Evolutionary conservation across 2,888 invertebrate species (phyloP).

Genomic region (Zele albiditarsus): DNA sequence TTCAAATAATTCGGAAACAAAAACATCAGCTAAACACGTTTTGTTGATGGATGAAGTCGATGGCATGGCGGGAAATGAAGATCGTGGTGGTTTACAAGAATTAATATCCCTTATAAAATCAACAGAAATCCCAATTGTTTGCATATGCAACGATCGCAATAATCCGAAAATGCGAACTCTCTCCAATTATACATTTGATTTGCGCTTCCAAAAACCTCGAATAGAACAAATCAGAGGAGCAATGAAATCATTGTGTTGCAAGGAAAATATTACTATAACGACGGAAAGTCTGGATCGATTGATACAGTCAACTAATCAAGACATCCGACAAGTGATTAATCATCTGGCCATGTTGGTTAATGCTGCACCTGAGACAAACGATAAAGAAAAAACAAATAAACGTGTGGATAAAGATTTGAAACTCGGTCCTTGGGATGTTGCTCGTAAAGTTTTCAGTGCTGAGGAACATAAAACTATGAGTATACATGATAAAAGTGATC

Average conservation of each 20-base stretch:
- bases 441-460: slow-evolving; percentile 89
- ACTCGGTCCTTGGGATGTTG: slow-evolving; percentile 95
- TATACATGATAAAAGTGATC: slow-evolving; percentile 86
- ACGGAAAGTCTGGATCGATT: slow-evolving; percentile 87
- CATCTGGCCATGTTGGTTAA: slow-evolving; percentile 87
- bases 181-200: slow-evolving; percentile 94
- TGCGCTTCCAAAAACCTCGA: slow-evolving; percentile 88
- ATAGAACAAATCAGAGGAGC: slow-evolving; percentile 93
- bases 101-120: slow-evolving; percentile 92
- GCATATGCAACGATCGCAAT: slow-evolving; percentile 98
- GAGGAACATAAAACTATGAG: slow-evolving; percentile 86
- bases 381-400: slow-evolving; percentile 62
- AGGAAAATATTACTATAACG: slow-evolving; percentile 88
- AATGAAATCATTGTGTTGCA: slow-evolving; percentile 92
- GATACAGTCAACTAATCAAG: slow-evolving; percentile 90
- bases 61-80: slow-evolving; percentile 99
- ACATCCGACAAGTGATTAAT: slow-evolving; percentile 94
- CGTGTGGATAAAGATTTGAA: slow-evolving; percentile 86
- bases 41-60: slow-evolving; percentile 99
- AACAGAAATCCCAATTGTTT: slow-evolving; percentile 90
- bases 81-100: slow-evolving; percentile 97
- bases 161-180: slow-evolving; percentile 94
- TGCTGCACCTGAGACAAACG: slow-evolving; percentile 14
- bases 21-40: slow-evolving; percentile 80
- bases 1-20: slow-evolving; percentile 73